phyloP scores from a whole-genome alignment of 2,888 invertebrate genomes.

The Creontiades dilutus region DNA sequence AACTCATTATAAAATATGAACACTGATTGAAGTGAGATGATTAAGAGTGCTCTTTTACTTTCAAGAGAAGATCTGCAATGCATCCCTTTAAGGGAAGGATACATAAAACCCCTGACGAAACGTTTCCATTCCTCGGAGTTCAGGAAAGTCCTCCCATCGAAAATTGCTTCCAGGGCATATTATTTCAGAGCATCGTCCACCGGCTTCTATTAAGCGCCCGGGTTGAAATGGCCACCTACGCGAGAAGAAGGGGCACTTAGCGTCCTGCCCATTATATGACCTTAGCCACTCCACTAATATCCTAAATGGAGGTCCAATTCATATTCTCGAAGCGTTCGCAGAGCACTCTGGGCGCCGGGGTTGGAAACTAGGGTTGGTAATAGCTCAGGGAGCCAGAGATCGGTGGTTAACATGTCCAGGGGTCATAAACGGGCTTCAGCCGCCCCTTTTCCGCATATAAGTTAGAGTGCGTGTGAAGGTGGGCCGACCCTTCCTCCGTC shows the following conservation, averaged over 20 bases:
- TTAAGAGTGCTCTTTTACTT: too few species aligned
- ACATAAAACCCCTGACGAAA: background rate
- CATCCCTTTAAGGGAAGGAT: background rate
- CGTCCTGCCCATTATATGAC: constrained; percentile 19
- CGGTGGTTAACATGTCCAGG: constrained; percentile 56
- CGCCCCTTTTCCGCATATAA: background rate
- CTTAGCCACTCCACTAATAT: constrained; percentile 47
- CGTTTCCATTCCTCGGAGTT: background rate
- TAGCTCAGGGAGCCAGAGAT: constrained; percentile 33
- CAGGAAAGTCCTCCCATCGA: background rate
- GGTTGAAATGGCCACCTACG: background rate
- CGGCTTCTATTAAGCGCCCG: background rate
- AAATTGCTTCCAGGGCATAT: background rate
- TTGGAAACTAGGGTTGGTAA: constrained; percentile 14
- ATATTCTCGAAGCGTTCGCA: constrained; percentile 40
- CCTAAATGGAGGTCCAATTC: constrained; percentile 60
- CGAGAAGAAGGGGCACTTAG: constrained; percentile 40
- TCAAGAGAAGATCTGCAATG: background rate
- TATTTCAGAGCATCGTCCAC: background rate
- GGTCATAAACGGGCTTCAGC: constrained; percentile 43
- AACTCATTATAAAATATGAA: too few species aligned
- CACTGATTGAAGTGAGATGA: too few species aligned
- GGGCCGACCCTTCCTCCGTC: constrained; percentile 3
- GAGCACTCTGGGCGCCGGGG: constrained; percentile 16
- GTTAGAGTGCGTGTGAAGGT: constrained; percentile 45